Percentiles rank a stretch among this genome's conserved stretches.
Evolutionary conservation across 1,140 invertebrate genomes (phyloP).

Genomic region (Diorhabda sublineata): DNA sequence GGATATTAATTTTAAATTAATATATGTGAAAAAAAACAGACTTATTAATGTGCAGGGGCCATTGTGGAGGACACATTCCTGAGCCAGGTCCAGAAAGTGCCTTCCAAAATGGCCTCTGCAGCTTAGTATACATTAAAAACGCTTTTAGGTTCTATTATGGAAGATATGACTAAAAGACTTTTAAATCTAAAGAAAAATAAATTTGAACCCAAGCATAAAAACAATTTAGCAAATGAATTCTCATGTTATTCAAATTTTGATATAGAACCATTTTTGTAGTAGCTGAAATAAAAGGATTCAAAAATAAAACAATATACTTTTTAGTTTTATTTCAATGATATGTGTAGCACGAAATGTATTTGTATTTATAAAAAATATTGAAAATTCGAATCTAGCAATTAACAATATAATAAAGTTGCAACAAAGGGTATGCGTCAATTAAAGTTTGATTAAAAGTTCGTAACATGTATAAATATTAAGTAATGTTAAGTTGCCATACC

Average conservation of each 20-base stretch:
- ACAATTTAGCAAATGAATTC: slow-evolving; percentile 91
- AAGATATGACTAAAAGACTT: slow-evolving; percentile 60
- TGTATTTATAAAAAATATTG: slow-evolving; percentile 1
- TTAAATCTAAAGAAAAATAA: slow-evolving; percentile 62
- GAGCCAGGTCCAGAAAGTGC: too few relatives aligned
- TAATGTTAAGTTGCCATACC: too few relatives aligned
- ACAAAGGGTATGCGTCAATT: too few relatives aligned
- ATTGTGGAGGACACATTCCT: too few relatives aligned
- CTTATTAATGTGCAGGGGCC: too few relatives aligned
- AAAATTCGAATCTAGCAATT: too few relatives aligned
- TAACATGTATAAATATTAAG: too few relatives aligned
- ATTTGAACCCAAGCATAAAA: slow-evolving; percentile 78
- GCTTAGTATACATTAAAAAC: slow-evolving; percentile 5
- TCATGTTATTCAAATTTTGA: slow-evolving; percentile 85
- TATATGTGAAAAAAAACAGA: too few relatives aligned
- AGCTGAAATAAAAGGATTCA: slow-evolving; percentile 7
- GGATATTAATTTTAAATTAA: too few relatives aligned
- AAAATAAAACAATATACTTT: neutral
- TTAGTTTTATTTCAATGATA: slow-evolving; percentile 28
- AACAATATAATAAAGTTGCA: too few relatives aligned
- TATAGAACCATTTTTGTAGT: slow-evolving; percentile 49
- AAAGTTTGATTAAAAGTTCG: too few relatives aligned
- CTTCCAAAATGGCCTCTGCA: too few relatives aligned
- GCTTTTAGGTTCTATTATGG: slow-evolving; percentile 68
- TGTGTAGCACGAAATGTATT: slow-evolving; percentile 34